Percentiles rank a stretch among this genome's conserved stretches.
Conservation (phyloP, 2,888 invertebrate species). For the Alsophila aescularia region DNA sequence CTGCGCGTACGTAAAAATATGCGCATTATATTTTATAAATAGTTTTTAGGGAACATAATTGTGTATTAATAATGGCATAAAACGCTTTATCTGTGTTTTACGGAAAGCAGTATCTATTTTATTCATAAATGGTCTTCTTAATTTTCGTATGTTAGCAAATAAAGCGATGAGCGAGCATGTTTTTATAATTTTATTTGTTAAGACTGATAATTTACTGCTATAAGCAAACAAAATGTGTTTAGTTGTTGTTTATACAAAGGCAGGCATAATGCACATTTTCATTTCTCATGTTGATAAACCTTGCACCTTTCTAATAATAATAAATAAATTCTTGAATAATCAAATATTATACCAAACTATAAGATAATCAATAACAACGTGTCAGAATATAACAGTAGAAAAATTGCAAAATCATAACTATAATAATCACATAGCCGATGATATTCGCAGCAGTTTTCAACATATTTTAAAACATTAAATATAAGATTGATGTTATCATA, state of each 20-base stretch:
- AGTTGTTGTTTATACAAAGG: slow-evolving; percentile 7
- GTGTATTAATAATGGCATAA: not conserved
- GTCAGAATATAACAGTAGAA: not conserved
- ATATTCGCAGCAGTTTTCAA: not conserved
- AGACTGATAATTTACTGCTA: slow-evolving; percentile 29
- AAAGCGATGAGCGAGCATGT: not conserved
- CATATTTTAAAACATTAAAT: no score
- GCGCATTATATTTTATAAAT: slow-evolving; percentile 1
- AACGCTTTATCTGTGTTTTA: not conserved
- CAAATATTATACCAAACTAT: slow-evolving; percentile 4
- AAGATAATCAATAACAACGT: not conserved
- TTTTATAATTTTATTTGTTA: slow-evolving; percentile 23
- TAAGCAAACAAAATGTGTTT: slow-evolving; percentile 8
- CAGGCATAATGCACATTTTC: not conserved
- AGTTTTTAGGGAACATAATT: not conserved
- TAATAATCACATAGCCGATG: no score
- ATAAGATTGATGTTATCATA: not conserved
- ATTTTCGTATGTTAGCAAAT: not conserved
- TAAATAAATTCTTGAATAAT: not conserved
- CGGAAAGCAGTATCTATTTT: not conserved
- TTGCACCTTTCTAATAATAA: slow-evolving; percentile 1
- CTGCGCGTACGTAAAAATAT: not conserved
- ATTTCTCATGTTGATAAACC: not conserved
- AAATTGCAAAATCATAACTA: no score
- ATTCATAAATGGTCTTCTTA: not conserved